Evolutionary conservation across 2,888 invertebrate genomes (phyloP).

Genomic region (Drosophila paranaensis): DNA sequence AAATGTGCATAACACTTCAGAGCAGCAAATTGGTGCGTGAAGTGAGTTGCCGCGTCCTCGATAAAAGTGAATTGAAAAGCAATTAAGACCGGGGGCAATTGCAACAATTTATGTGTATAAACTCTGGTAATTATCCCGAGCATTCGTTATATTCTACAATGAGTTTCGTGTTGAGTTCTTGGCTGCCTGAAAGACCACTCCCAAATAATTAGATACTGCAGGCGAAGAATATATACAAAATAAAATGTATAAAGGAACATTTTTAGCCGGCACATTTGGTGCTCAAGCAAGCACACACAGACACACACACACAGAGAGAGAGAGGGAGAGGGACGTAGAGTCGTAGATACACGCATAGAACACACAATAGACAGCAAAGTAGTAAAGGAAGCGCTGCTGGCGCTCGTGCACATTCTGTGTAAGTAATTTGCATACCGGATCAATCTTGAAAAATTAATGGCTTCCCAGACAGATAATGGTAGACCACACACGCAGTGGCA

Average conservation of each 20-base stretch:
- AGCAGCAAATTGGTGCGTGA: slow-evolving; percentile 26
- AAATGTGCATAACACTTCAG: slow-evolving; percentile 19
- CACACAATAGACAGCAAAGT: slow-evolving; percentile 61
- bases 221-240: slow-evolving; percentile 15
- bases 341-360: slow-evolving; percentile 25
- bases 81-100: slow-evolving; percentile 54
- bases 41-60: slow-evolving; percentile 20
- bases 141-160: background rate
- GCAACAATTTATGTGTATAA: slow-evolving; percentile 58
- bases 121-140: slow-evolving; percentile 50
- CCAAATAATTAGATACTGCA: slow-evolving; percentile 57
- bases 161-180: slow-evolving; percentile 31
- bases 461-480: slow-evolving; percentile 83
- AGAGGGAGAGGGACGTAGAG: background rate
- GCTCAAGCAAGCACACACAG: slow-evolving; percentile 25
- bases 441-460: slow-evolving; percentile 84
- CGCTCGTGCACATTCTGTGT: slow-evolving; percentile 72
- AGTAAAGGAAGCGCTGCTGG: slow-evolving; percentile 66
- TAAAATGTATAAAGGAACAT: slow-evolving; percentile 25
- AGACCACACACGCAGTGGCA: slow-evolving; percentile 66
- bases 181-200: slow-evolving; percentile 32
- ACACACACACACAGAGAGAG: slow-evolving; percentile 3
- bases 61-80: slow-evolving; percentile 30
- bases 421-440: slow-evolving; percentile 84
- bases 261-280: slow-evolving; percentile 50